Evolutionary conservation across 2,888 invertebrate species (phyloP).

Genomic region (Coleophora flavipennella): DNA sequence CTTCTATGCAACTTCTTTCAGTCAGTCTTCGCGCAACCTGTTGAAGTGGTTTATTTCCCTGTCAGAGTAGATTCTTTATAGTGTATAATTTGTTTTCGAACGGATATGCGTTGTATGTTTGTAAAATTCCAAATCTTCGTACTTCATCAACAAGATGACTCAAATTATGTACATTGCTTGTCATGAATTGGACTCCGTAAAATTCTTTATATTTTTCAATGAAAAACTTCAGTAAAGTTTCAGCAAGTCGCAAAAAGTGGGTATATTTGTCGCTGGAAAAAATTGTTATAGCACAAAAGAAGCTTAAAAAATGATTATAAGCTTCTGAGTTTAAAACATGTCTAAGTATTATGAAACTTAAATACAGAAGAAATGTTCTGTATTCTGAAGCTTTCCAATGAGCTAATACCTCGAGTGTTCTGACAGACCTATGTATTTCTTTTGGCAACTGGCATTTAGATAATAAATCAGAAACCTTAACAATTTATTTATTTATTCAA

Average conservation of each 20-base stretch:
- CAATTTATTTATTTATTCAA: too few species aligned
- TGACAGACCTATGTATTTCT: conserved; percentile 5
- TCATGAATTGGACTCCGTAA: not conserved
- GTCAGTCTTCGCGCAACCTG: conserved; percentile 12
- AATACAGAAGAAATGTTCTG: conserved; percentile 7
- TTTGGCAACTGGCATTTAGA: conserved; percentile 1
- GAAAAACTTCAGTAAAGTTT: not conserved
- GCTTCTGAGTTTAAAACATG: not conserved
- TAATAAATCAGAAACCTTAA: conserved; percentile 8
- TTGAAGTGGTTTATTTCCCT: conserved; percentile 12
- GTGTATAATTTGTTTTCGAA: conserved; percentile 13
- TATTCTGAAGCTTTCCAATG: conserved; percentile 10
- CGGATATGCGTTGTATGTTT: conserved; percentile 11
- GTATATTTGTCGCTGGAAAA: conserved; percentile 3
- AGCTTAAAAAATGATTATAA: conserved; percentile 4
- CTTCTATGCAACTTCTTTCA: conserved; percentile 3
- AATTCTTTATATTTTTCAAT: not conserved
- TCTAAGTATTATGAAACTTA: conserved; percentile 7
- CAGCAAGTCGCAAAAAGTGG: not conserved
- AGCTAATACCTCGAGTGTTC: conserved; percentile 4
- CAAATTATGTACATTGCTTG: conserved; percentile 11
- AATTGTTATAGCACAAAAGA: too few species aligned
- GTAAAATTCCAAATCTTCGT: conserved; percentile 7
- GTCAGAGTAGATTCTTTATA: conserved; percentile 12
- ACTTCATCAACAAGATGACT: conserved; percentile 9